A percentile compares a stretch with the other conserved stretches of the same genome.
These are phyloP conservation scores for Heliconius congener DNA, from an alignment of 1,140 invertebrate species.

Conservation along the genomic window DNA sequence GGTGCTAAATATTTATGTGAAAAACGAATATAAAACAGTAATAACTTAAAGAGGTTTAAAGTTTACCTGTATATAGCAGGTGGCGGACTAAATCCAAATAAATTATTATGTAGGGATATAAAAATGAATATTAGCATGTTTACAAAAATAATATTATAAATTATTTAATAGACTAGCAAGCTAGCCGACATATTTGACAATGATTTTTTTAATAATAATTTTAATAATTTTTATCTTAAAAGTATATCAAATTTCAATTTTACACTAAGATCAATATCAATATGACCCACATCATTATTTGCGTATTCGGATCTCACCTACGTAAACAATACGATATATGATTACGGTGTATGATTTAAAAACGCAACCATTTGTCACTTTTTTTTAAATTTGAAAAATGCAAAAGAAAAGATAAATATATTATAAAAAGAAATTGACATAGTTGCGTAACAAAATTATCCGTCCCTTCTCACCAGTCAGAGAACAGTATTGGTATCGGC, in stretches of 20 bases:
- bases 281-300: not conserved
- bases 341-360: not conserved
- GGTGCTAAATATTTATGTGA: not conserved
- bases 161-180: no score
- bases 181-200: not conserved
- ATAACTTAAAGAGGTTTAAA: slow-evolving; percentile 11
- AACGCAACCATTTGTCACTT: not conserved
- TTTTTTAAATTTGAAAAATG: no score
- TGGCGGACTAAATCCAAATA: not conserved
- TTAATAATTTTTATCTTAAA: no score
- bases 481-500: no score
- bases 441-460: no score
- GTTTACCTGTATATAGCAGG: not conserved
- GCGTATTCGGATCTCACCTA: not conserved
- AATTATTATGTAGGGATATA: not conserved
- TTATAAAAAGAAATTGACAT: no score
- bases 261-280: not conserved
- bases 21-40: slow-evolving; percentile 6
- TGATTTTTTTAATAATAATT: not conserved
- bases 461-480: no score
- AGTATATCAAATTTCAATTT: not conserved
- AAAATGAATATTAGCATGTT: not conserved
- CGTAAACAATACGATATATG: not conserved
- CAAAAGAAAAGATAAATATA: no score
- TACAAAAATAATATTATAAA: not conserved